A percentile compares a stretch with the other conserved stretches of the same genome.
phyloP scores from a whole-genome alignment of 2,888 invertebrate species.

The Cinara cedri region DNA sequence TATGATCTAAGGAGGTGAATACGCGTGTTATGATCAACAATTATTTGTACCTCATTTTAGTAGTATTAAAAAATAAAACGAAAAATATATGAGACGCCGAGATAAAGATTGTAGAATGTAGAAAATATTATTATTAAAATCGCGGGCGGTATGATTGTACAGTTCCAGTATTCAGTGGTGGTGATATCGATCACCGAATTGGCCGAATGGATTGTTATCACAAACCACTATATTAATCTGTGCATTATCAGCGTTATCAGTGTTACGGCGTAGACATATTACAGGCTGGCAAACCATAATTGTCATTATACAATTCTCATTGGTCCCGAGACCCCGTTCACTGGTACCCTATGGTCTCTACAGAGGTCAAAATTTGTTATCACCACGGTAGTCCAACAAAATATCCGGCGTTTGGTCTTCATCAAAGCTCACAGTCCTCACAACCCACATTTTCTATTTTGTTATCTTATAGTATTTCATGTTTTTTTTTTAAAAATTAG shows the following conservation, averaged over 20 bases:
- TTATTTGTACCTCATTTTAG: conserved; percentile 31
- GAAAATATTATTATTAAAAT: too few relatives aligned
- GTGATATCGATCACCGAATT: too few relatives aligned
- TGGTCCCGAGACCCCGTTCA: not conserved
- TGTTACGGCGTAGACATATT: not conserved
- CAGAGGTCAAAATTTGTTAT: not conserved
- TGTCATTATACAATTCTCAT: not conserved
- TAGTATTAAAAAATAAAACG: not conserved
- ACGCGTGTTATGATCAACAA: not conserved
- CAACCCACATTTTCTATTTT: too few relatives aligned
- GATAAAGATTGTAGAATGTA: too few relatives aligned
- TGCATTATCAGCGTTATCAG: not conserved
- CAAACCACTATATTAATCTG: not conserved
- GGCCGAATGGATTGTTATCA: not conserved
- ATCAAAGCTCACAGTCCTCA: too few relatives aligned
- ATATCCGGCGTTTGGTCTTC: not conserved
- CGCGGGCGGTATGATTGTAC: too few relatives aligned
- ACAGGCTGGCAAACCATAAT: not conserved
- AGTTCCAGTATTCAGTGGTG: too few relatives aligned
- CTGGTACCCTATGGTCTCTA: too few relatives aligned
- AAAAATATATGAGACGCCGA: not conserved
- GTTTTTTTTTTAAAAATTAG: not conserved
- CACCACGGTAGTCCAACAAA: not conserved
- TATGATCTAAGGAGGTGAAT: not conserved
- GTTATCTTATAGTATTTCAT: too few relatives aligned